Evolutionary conservation across 2,888 invertebrate species (phyloP), one percentile per base, ranked within the genome.

Genomic region (Oeneis ivallda): DNA sequence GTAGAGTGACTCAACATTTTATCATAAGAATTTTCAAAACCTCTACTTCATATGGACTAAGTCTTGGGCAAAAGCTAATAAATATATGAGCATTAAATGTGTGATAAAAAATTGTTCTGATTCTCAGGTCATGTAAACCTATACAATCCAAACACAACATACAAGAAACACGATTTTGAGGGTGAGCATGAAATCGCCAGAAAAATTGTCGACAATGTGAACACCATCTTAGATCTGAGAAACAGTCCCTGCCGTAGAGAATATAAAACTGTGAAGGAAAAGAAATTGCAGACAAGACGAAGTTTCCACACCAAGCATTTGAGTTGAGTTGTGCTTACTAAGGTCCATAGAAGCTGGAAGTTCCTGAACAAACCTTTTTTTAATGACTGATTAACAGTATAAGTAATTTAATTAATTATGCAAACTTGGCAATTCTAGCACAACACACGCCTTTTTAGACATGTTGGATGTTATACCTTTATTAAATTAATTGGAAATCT

Each of bases 111-210:
- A n/a, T 60, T 17, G n/a, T 8, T 15, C 17, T 19, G 32, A 47
- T 59, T 81, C 80, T 1, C 78, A 89, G 88, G 81, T 62, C 82
- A 78, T 61, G 67, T 80, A n/a, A 82, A 78, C 69, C 79, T 87
- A 70, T 87, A 86, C 70, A 81, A 84, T 7, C 80, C 82, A 63
- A 87, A 82, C 69, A 85, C 92, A 7, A 94, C 94, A 61, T 98
- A 96, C 84, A 97, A 97, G 81, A 94, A 95, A 79, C 96, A 97
- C 76, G 97, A 97, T 79, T 98, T 98, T 80, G 98, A 98, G 86
- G 94, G 96, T 3, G 96, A 97, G 71, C 93, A 94, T 56, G 92
- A 92, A 4, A 94, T 93, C 1, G 97, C 96, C 0, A 94, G 94
- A 72, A 96, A 97, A 84, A 97, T 98, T 57, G 96, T 97, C 0